Base-by-base conservation (phyloP, 2,888 invertebrate species). In the Ypsolopha scabrella region DNA sequence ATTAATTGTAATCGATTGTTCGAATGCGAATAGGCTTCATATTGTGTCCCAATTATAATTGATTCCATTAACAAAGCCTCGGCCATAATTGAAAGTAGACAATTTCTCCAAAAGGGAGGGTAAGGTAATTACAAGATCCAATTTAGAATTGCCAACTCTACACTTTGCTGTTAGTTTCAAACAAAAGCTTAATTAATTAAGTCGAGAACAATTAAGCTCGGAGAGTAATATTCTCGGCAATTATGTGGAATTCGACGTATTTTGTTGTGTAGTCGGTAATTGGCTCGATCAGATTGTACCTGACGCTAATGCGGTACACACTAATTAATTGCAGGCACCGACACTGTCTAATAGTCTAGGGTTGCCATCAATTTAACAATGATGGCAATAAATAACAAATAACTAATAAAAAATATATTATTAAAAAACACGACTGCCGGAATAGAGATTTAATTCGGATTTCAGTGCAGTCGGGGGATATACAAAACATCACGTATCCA, bases 121-220 rank as follows among this genome's bases (percentile, higher is more conserved):
- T 75, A 81, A 76, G 83, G 83, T 85, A 85, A 86, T 86, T 86
- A 86, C 85, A 82, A 83, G 85, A 86, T 83, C 85, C 85, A 86
- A 86, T 86, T 86, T 85, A 82, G 85, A 83, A 83, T 85, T 86
- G 85, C 85, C 85, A 83, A 83, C 82, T 86, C 82, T 85, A 86
- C 85, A 85, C 83, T 83, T 83, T 82, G 83, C 85, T 82, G 85
- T 81, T 85, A 86, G 86, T 86, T 86, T 82, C 83, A 85, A 85
- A 86, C 86, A 86, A 85, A 83, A 85, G 83, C 85, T 86, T 85
- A 86, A 86, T 85, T 86, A 86, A 86, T 86, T 86, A 85, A 83
- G 83, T 82, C 82, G 81, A 81, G 82, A 86, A 86, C 86, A 86
- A 86, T 86, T 86, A 85, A 85, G 82, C 80, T 82, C 80, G 79